These are phyloP conservation scores for Alosa sapidissima DNA, from an alignment of 2,797 vertebrate genomes.

Conservation along the genomic window DNA sequence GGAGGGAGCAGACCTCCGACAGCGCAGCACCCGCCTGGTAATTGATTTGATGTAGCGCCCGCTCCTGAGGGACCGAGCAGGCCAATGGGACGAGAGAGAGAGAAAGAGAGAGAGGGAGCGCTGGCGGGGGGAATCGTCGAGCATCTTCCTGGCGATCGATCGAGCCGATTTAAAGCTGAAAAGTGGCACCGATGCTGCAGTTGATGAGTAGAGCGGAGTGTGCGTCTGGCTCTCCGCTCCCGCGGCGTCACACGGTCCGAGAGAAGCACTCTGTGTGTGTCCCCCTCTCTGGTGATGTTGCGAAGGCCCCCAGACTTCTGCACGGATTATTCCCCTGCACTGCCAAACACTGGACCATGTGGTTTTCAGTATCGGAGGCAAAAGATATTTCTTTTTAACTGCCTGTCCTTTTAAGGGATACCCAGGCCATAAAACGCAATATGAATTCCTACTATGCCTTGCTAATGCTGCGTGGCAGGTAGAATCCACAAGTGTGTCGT, in stretches of 20 bases:
- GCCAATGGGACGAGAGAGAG: conserved; percentile 41
- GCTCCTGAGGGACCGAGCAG: conserved; percentile 46
- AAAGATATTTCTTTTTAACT: conserved; percentile 52
- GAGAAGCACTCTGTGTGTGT: not conserved
- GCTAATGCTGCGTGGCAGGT: conserved; percentile 35
- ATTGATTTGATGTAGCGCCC: conserved; percentile 59
- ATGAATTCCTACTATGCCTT: conserved; percentile 35
- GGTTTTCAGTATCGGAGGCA: conserved; percentile 45
- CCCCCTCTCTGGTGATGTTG: conserved; percentile 31
- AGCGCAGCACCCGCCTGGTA: conserved; percentile 45
- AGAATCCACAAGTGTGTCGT: not conserved
- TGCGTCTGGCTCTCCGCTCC: not conserved
- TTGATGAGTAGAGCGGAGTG: not conserved
- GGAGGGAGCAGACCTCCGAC: conserved; percentile 28
- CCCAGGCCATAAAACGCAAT: conserved; percentile 49
- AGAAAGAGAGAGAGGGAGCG: too few relatives aligned
- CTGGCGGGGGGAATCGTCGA: not conserved
- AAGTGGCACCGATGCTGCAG: not conserved
- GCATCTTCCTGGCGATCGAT: conserved; percentile 26
- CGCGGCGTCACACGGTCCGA: not conserved
- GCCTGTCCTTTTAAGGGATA: conserved; percentile 47
- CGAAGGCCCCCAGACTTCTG: conserved; percentile 40
- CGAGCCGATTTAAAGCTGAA: conserved; percentile 21
- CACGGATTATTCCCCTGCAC: conserved; percentile 55
- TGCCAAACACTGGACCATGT: conserved; percentile 46